phyloP scores from a whole-genome alignment of 2,888 invertebrate genomes.

The Anthophora plumipes region DNA sequence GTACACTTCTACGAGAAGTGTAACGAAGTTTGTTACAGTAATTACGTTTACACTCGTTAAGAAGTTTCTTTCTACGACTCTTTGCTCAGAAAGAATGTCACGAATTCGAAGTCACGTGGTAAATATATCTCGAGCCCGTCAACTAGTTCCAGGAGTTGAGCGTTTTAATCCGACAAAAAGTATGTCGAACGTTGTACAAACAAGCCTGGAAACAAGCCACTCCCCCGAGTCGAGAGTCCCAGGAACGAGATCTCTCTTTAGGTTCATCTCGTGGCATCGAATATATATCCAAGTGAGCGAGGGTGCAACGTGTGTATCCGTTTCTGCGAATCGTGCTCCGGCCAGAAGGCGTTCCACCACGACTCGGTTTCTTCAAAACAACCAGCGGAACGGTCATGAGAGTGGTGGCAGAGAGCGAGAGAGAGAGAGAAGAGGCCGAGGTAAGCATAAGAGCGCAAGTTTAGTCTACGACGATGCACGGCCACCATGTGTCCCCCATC shows the following conservation, averaged over 20 bases:
- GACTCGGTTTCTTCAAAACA: conserved; percentile 30
- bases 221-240: conserved; percentile 39
- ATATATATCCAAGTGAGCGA: not conserved
- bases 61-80: not conserved
- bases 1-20: not conserved
- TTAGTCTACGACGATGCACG: conserved; percentile 73
- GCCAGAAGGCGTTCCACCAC: conserved; percentile 29
- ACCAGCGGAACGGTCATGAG: conserved; percentile 11
- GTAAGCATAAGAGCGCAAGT: conserved; percentile 55
- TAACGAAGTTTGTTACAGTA: conserved; percentile 28
- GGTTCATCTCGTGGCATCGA: not conserved
- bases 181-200: conserved; percentile 40
- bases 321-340: conserved; percentile 53
- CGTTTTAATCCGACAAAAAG: conserved; percentile 25
- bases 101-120: not conserved
- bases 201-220: conserved; percentile 44
- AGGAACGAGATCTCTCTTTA: conserved; percentile 45
- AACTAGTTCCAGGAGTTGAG: too few relatives aligned
- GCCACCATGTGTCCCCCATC: conserved; percentile 73
- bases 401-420: not conserved
- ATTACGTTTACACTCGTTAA: conserved; percentile 10
- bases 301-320: conserved; percentile 47
- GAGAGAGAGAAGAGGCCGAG: not conserved
- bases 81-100: not conserved
- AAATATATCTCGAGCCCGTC: not conserved